A percentile compares a stretch with the other conserved stretches of the same genome.
These are phyloP conservation scores for Drosophila colorata DNA, from an alignment of 2,888 invertebrate genomes.

Conservation along the genomic window DNA sequence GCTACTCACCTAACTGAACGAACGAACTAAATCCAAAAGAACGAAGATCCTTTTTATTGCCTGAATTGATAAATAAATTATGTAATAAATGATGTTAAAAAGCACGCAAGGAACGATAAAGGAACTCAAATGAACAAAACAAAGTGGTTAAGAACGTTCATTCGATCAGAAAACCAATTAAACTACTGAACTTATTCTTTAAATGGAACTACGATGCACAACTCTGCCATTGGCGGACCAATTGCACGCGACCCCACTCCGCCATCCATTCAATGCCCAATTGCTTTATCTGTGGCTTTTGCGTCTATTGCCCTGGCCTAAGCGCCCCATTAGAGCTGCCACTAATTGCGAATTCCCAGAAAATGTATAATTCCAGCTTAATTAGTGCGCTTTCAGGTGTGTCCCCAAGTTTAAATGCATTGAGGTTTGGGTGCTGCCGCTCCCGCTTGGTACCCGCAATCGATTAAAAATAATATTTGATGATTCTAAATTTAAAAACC, in stretches of 20 bases:
- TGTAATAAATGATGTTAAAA: too few species aligned
- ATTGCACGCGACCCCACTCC: background rate
- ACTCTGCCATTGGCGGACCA: background rate
- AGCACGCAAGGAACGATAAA: too few species aligned
- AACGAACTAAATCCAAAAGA: background rate
- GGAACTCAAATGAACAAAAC: too few species aligned
- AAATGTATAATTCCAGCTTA: slow-evolving; percentile 5
- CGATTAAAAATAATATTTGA: too few species aligned
- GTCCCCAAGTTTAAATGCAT: background rate
- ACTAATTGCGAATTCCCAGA: slow-evolving; percentile 7
- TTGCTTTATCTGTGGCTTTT: background rate
- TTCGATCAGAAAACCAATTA: background rate
- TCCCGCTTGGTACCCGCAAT: too few species aligned
- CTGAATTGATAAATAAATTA: too few species aligned
- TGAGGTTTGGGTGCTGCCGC: background rate
- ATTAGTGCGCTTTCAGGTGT: slow-evolving; percentile 6
- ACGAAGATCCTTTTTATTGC: background rate
- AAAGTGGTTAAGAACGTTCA: too few species aligned
- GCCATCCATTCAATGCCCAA: background rate
- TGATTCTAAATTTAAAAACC: too few species aligned
- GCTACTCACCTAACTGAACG: background rate
- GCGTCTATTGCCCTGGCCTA: background rate
- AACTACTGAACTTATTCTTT: background rate
- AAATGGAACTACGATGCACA: background rate
- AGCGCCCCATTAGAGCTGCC: slow-evolving; percentile 15